Conservation (phyloP, 2,113 vertebrate genomes). For the Rhombomys opimus region DNA sequence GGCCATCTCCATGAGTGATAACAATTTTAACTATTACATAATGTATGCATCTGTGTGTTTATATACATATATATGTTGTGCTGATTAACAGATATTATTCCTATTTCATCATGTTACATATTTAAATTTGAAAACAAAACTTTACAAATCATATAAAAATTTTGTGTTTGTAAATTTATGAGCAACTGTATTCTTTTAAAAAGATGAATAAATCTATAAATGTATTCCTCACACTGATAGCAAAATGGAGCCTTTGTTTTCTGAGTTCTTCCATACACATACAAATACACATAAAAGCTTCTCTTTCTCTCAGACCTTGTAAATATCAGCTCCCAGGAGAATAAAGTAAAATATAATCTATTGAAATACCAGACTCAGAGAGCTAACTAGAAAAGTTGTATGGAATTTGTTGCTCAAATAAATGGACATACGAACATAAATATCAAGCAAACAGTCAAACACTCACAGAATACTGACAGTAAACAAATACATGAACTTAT, state of each 20-base stretch:
- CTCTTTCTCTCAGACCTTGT: slow-evolving; percentile 5
- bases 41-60: neutral
- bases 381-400: slow-evolving; percentile 61
- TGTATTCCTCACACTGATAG: neutral
- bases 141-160: neutral
- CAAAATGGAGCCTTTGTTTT: neutral
- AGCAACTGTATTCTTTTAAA: neutral
- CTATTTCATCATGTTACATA: neutral
- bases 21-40: neutral
- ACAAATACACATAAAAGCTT: neutral
- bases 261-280: neutral
- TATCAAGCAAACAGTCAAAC: slow-evolving; percentile 75
- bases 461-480: slow-evolving; percentile 40
- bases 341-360: slow-evolving; percentile 57
- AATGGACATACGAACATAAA: slow-evolving; percentile 52
- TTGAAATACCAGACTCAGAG: slow-evolving; percentile 77
- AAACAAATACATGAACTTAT: slow-evolving; percentile 64
- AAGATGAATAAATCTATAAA: neutral
- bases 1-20: no score
- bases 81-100: neutral
- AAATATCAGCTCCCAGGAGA: slow-evolving; percentile 74
- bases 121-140: neutral
- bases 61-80: neutral
- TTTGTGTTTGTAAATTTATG: slow-evolving; percentile 8
- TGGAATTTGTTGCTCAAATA: slow-evolving; percentile 77